Percentiles rank a stretch among this genome's conserved stretches.
Conservation (phyloP, 2,888 invertebrate species). For the Laspeyria flexula region DNA sequence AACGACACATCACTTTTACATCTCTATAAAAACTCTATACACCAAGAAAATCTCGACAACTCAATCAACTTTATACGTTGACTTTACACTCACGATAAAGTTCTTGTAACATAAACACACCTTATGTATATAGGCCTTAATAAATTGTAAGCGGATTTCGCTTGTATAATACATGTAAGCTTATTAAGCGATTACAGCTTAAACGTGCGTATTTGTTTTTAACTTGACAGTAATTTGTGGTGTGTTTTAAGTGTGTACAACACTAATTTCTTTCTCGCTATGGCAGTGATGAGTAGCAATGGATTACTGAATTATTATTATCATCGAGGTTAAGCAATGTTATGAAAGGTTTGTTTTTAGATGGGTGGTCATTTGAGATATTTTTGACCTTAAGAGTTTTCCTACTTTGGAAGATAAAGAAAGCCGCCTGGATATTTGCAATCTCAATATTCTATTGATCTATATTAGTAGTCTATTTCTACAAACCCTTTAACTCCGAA, state of each 20-base stretch:
- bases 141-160: constrained; percentile 45
- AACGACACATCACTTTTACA: constrained; percentile 29
- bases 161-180: constrained; percentile 36
- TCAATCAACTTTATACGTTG: constrained; percentile 35
- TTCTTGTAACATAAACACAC: constrained; percentile 32
- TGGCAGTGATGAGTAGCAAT: too few species aligned
- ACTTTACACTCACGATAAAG: constrained; percentile 26
- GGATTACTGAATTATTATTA: too few species aligned
- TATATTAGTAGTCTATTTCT: too few species aligned
- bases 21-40: constrained; percentile 33
- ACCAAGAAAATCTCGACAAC: constrained; percentile 31
- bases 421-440: too few species aligned
- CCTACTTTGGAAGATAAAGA: too few species aligned
- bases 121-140: constrained; percentile 31
- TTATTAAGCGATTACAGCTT: constrained; percentile 40
- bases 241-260: background rate
- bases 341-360: too few species aligned
- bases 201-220: constrained; percentile 30
- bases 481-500: too few species aligned
- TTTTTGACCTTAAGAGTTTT: too few species aligned
- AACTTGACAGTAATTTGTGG: constrained; percentile 4
- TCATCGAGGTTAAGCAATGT: too few species aligned
- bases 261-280: background rate
- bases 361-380: too few species aligned
- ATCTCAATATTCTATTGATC: too few species aligned